Evolutionary conservation across 2,797 vertebrate species (phyloP), one percentile per base, ranked within the genome.

Genomic region (Peromyscus nudipes): DNA sequence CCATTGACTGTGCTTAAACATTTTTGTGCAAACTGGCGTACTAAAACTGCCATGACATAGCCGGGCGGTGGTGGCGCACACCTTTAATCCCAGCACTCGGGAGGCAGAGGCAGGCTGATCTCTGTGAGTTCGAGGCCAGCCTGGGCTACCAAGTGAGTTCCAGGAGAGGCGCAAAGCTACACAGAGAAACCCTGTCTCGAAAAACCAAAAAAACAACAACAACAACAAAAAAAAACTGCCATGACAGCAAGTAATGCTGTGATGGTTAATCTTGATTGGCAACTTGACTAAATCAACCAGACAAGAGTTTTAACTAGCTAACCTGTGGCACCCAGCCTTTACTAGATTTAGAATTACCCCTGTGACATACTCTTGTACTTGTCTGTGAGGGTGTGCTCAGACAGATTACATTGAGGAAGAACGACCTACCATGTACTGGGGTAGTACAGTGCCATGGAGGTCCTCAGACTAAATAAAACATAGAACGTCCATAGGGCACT

Each of bases 161-260:
- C n/a, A n/a, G n/a, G n/a, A n/a, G n/a, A n/a, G n/a, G n/a, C n/a
- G n/a, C n/a, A n/a, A n/a, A n/a, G n/a, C n/a, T n/a, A n/a, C n/a
- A n/a, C n/a, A n/a, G n/a, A n/a, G n/a, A n/a, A n/a, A n/a, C n/a
- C n/a, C n/a, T n/a, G n/a, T n/a, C n/a, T n/a, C n/a, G n/a, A n/a
- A n/a, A n/a, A n/a, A n/a, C n/a, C n/a, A n/a, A n/a, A n/a, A n/a
- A n/a, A n/a, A n/a, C n/a, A n/a, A n/a, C n/a, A n/a, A n/a, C n/a
- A n/a, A n/a, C n/a, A n/a, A n/a, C n/a, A n/a, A n/a, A n/a, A n/a
- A n/a, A n/a, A n/a, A n/a, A n/a, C n/a, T n/a, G n/a, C n/a, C 5
- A 4, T 19, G 19, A 4, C 9, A 57, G 6, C n/a, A 57, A 73
- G 52, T 23, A 40, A 60, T 4, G 16, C 1, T 0, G 0, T 13